Evolutionary conservation across 2,113 vertebrate species (phyloP).

Genomic region (Stigmatopora argus): DNA sequence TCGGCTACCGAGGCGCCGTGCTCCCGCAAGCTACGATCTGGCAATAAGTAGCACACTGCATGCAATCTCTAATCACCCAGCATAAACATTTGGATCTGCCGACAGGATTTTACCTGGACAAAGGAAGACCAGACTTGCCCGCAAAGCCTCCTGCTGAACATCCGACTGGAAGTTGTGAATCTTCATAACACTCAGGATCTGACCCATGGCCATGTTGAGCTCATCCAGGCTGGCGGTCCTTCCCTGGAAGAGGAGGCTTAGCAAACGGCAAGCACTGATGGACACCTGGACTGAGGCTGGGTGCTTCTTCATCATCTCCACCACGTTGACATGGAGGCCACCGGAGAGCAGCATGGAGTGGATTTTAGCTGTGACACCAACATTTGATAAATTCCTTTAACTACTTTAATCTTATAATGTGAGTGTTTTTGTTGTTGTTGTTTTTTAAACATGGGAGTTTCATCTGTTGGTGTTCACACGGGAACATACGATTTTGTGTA

Average conservation of each 20-base stretch:
- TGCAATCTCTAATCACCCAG: background rate
- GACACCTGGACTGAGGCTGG: constrained; percentile 72
- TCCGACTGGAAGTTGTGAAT: constrained; percentile 73
- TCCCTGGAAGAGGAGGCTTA: constrained; percentile 82
- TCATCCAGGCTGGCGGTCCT: constrained; percentile 80
- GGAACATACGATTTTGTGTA: constrained; percentile 77
- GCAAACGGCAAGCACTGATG: constrained; percentile 80
- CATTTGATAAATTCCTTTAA: background rate
- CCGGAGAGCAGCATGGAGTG: constrained; percentile 78
- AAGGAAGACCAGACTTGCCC: constrained; percentile 80
- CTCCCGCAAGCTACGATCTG: constrained; percentile 68
- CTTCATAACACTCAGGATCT: constrained; percentile 79
- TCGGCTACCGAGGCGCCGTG: constrained; percentile 65
- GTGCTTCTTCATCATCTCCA: constrained; percentile 88
- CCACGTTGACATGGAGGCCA: constrained; percentile 86
- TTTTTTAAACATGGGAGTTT: no score
- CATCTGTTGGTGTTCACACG: no score
- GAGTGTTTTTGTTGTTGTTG: no score
- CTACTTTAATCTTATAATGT: no score
- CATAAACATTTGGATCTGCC: background rate
- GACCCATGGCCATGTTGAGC: constrained; percentile 74
- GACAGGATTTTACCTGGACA: constrained; percentile 65
- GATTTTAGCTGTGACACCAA: constrained; percentile 72
- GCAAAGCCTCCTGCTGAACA: constrained; percentile 84
- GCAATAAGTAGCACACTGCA: background rate